Evolutionary conservation across 2,113 vertebrate species (phyloP), one percentile per base, ranked within the genome.

Genomic region (Pelecanus crispus): DNA sequence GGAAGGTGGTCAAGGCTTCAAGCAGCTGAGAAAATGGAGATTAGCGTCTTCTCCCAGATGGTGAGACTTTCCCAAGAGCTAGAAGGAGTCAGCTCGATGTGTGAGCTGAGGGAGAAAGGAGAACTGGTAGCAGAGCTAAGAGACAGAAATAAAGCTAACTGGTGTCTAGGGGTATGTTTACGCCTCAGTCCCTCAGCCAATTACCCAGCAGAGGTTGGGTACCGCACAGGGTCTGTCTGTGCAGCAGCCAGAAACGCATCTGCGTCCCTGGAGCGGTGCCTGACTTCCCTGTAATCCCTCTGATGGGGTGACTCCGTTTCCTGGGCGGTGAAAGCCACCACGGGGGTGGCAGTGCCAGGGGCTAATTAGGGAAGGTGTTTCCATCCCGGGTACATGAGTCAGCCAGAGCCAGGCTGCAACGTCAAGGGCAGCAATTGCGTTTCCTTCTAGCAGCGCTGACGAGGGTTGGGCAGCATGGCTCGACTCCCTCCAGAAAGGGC

Each of bases 331-430:
- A 78, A 70, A 95, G 63, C 34, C 0, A 5, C 34, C 44, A 9
- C 0, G 2, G 67, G 45, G 58, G 44, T 0, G 1, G 50, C 3
- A 0, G 66, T 79, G 77, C 67, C 82, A 56, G 53, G 66, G 53
- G 29, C 40, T 31, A 40, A 40, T 18, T 29, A 66, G 70, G 36
- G 71, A 80, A 92, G 78, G 90, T 75, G 70, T 88, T 93, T 71
- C 74, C 82, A 56, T 7, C 16, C 18, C 17, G 2, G 40, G 12
- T 5, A 38, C 1, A 0, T 68, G 92, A 92, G 74, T 90, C 85
- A 97, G 74, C 36, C 36, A 9, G 62, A 44, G 62, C 81, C 31
- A 9, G 66, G 70, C 66, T 59, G 32, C 44, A 12, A 12, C 2
- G 28, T 56, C 81, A 68, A 34, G 66, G 68, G 56, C 56, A 79